Evolutionary conservation across 2,797 vertebrate species (phyloP), one percentile per base, ranked within the genome.

Genomic region (Molossus alvarezi): DNA sequence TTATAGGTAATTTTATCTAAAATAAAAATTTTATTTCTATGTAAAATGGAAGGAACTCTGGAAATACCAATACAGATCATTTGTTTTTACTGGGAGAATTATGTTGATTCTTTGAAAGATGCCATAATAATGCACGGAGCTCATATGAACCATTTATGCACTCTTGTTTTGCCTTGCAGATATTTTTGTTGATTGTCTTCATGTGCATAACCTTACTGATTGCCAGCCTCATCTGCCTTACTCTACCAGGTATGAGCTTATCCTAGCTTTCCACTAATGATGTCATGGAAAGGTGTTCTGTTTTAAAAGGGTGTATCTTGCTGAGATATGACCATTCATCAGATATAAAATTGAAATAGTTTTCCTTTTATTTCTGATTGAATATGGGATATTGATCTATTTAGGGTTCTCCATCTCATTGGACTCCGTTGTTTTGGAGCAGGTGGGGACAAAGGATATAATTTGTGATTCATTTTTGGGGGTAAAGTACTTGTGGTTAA

Each of bases 181-280:
- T 99, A 97, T 99, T 99, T 98, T 97, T 99, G 97, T 98, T 99
- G 97, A 99, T 99, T 71, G 98, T 99, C 51, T 99, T 99, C 98
- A 99, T 99, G 99, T 99, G 99, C 97, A 98, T 99, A 98, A 99
- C 99, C 9, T 98, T 99, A 97, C 98, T 99, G 97, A 98, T 99
- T 76, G 99, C 99, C 98, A 99, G 99, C 98, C 99, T 99, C 98
- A 98, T 99, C 98, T 99, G 99, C 98, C 98, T 99, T 98, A 99
- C 99, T 37, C 98, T 99, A 94, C 99, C 99, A 99, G 99, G 99
- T 99, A 98, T 98, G 99, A 97, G 41, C 87, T 79, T 76, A 10
- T 29, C 23, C 21, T 91, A 1, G 20, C 21, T 48, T 62, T 75
- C 41, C 4, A 15, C 64, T 80, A 0, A 62, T 71, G 79, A 21